phyloP scores from a whole-genome alignment of 1,140 invertebrate genomes.

The Drosophila sucinea region DNA sequence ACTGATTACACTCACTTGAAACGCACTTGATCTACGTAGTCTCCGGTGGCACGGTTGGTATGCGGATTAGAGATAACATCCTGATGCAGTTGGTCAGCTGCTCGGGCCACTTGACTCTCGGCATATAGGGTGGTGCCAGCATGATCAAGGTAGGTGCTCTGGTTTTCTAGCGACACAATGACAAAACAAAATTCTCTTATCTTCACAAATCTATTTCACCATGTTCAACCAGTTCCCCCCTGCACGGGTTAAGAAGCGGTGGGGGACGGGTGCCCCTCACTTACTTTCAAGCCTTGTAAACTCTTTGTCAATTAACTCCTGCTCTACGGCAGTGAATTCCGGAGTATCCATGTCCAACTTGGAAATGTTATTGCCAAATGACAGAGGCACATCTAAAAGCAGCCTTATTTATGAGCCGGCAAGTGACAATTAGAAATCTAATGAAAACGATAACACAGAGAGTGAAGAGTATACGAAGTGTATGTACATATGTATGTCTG shows the following conservation, averaged over 20 bases:
- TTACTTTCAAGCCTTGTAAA: slow-evolving; percentile 84
- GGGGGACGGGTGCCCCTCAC: slow-evolving; percentile 9
- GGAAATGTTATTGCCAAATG: slow-evolving; percentile 7
- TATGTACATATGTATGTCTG: background rate
- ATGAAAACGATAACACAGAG: background rate
- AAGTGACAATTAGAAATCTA: slow-evolving; percentile 6
- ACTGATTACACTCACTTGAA: slow-evolving; percentile 85
- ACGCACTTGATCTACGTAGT: slow-evolving; percentile 92
- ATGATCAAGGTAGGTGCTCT: slow-evolving; percentile 94
- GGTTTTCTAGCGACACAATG: slow-evolving; percentile 82
- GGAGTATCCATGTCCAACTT: slow-evolving; percentile 16
- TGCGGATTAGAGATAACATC: slow-evolving; percentile 96
- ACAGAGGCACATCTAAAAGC: background rate
- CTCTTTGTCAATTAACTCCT: slow-evolving; percentile 83
- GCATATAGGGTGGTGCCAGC: slow-evolving; percentile 94
- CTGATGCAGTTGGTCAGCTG: slow-evolving; percentile 87
- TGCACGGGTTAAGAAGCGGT: background rate
- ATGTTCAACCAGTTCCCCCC: slow-evolving; percentile 15
- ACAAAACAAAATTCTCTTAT: slow-evolving; percentile 34
- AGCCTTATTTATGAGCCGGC: slow-evolving; percentile 48
- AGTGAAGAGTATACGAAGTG: background rate
- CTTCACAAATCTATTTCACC: slow-evolving; percentile 45
- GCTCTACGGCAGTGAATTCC: slow-evolving; percentile 80
- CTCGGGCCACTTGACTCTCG: slow-evolving; percentile 87
- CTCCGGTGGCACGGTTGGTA: slow-evolving; percentile 89